These are phyloP conservation scores for Alaudala cheleensis DNA, from an alignment of 2,113 vertebrate species.

Conservation along the genomic window DNA sequence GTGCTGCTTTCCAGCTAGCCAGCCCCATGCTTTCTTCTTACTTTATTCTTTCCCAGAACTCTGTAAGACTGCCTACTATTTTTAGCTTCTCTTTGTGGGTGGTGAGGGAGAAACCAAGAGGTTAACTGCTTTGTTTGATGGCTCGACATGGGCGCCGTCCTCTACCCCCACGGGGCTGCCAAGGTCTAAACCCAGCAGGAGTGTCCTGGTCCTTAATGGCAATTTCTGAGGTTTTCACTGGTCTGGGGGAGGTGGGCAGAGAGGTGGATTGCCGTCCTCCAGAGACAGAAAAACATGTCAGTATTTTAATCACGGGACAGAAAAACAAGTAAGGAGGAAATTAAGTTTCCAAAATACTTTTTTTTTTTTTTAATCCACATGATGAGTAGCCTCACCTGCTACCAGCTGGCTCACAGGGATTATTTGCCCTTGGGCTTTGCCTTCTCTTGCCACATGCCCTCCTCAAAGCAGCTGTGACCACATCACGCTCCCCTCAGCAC, in stretches of 20 bases:
- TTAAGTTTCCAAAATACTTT: conserved; percentile 22
- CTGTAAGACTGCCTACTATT: neutral
- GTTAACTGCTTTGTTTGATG: neutral
- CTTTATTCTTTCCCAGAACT: neutral
- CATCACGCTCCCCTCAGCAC: neutral
- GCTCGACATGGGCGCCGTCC: neutral
- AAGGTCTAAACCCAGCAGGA: neutral
- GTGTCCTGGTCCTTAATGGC: neutral
- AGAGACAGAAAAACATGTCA: conserved; percentile 1
- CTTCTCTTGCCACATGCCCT: neutral
- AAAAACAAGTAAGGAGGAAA: conserved; percentile 40
- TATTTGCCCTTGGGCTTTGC: neutral
- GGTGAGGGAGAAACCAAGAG: conserved; percentile 16
- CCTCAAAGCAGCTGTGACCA: neutral
- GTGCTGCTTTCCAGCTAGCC: neutral
- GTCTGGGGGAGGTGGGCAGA: neutral
- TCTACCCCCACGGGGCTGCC: neutral
- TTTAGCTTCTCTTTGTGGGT: conserved; percentile 1
- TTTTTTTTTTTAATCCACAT: neutral
- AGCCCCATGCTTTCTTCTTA: neutral
- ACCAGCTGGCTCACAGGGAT: neutral
- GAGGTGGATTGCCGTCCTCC: neutral
- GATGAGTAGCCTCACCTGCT: neutral
- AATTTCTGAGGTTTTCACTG: neutral
- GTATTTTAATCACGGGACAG: conserved; percentile 1